Evolutionary conservation across 92 coral and sea anemone genomes (phyloP).

Genomic region (Parazoanthus swiftii): DNA sequence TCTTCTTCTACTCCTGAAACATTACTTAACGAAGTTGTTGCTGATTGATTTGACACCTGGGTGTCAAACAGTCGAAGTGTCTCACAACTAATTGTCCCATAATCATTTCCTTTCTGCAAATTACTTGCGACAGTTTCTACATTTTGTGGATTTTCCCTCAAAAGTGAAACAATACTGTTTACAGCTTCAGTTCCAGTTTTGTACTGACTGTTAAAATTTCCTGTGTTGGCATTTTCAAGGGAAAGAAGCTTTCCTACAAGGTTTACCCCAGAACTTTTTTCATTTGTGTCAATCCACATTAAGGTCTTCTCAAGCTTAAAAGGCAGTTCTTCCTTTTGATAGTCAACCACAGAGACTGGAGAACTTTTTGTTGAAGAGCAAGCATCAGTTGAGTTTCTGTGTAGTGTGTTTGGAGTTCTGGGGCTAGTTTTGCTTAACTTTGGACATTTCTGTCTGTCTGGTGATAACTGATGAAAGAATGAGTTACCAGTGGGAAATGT

Average conservation of each 20-base stretch:
- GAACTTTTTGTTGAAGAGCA: not conserved
- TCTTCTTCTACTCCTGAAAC: slow-evolving; percentile 2
- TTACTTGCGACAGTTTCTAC: not conserved
- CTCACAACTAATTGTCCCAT: slow-evolving; percentile 16
- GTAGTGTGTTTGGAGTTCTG: slow-evolving; percentile 30
- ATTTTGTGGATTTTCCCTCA: slow-evolving; percentile 32
- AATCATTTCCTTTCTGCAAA: slow-evolving; percentile 29
- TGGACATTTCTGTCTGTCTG: slow-evolving; percentile 56
- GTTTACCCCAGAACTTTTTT: slow-evolving; percentile 41
- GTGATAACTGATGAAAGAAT: slow-evolving; percentile 63
- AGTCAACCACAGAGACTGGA: not conserved
- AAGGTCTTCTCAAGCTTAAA: slow-evolving; percentile 5
- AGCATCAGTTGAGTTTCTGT: not conserved
- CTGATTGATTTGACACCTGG: slow-evolving; percentile 28
- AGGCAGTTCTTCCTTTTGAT: slow-evolving; percentile 5
- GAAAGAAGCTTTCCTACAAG: slow-evolving; percentile 67
- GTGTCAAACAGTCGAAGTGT: slow-evolving; percentile 63
- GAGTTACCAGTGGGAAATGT: slow-evolving; percentile 81
- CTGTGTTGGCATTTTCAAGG: slow-evolving; percentile 51
- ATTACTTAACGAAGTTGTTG: not conserved
- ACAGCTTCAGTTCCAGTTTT: slow-evolving; percentile 35
- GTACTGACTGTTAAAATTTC: slow-evolving; percentile 23
- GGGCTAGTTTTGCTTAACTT: slow-evolving; percentile 28
- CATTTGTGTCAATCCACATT: slow-evolving; percentile 4
- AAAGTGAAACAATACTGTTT: slow-evolving; percentile 66